Conservation (phyloP, 2,113 vertebrate genomes). For the Hydrolagus affinis region DNA sequence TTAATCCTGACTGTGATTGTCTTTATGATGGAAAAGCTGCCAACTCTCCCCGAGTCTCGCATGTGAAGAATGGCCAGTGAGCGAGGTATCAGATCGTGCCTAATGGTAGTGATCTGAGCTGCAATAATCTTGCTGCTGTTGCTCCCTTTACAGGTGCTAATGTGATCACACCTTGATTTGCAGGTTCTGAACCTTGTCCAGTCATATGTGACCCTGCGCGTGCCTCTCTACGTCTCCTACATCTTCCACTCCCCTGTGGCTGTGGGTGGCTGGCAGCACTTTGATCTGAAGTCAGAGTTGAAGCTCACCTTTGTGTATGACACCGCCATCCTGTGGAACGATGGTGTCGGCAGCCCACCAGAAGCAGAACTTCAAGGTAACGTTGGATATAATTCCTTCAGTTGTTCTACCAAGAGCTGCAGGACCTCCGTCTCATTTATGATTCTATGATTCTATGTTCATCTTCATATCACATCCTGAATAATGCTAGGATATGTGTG, state of each 20-base stretch:
- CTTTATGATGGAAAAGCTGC: too few relatives aligned
- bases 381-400: background rate
- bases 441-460: background rate
- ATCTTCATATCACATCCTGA: background rate
- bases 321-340: constrained; percentile 66
- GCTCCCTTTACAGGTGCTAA: background rate
- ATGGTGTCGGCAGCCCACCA: constrained; percentile 59
- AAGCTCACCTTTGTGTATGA: constrained; percentile 66
- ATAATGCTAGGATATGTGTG: background rate
- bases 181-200: constrained; percentile 66
- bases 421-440: background rate
- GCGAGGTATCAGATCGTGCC: too few relatives aligned
- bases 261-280: constrained; percentile 63
- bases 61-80: too few relatives aligned
- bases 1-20: too few relatives aligned
- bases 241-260: constrained; percentile 61
- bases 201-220: constrained; percentile 58
- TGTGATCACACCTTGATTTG: constrained; percentile 28
- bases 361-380: constrained; percentile 63
- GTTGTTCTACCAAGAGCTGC: background rate
- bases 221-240: constrained; percentile 61
- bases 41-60: too few relatives aligned
- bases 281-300: constrained; percentile 64
- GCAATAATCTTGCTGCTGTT: background rate
- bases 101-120: background rate